These are phyloP conservation scores for Aporophyla nigra DNA, from an alignment of 2,888 invertebrate species.

Conservation along the genomic window DNA sequence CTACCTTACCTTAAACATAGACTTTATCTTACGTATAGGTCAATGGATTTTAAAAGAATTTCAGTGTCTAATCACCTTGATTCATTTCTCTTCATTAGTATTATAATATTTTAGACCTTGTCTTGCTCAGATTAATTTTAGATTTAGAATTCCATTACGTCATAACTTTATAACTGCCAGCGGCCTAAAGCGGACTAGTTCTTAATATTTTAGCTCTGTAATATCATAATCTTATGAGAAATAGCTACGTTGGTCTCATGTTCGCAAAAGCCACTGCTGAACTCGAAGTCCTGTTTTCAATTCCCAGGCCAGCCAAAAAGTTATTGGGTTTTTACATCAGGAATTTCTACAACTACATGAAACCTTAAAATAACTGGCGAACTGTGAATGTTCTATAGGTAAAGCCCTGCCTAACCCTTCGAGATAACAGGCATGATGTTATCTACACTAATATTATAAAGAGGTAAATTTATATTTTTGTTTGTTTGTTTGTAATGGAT, in stretches of 20 bases:
- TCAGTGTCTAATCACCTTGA: not conserved
- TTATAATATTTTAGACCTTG: not conserved
- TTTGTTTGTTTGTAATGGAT: too few relatives aligned
- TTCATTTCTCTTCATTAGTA: not conserved
- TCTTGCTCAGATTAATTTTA: not conserved
- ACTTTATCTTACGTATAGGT: not conserved
- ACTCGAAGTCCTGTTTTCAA: not conserved
- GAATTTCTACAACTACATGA: not conserved
- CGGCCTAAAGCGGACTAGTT: too few relatives aligned
- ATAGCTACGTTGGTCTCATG: not conserved
- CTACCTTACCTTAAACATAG: slow-evolving; percentile 1
- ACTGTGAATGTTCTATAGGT: too few relatives aligned
- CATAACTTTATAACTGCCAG: not conserved
- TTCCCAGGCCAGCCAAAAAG: not conserved
- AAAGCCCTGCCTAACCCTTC: too few relatives aligned
- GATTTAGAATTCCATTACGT: not conserved
- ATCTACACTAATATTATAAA: too few relatives aligned
- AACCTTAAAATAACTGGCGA: not conserved
- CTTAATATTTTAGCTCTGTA: not conserved
- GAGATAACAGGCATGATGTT: not conserved
- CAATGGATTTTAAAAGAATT: not conserved
- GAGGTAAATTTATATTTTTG: too few relatives aligned
- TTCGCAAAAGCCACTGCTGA: too few relatives aligned
- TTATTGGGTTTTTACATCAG: too few relatives aligned
- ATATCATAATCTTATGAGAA: too few relatives aligned